Evolutionary conservation across 1,140 invertebrate genomes (phyloP), one percentile per base, ranked within the genome.

Genomic region (Liolophura sinensis): DNA sequence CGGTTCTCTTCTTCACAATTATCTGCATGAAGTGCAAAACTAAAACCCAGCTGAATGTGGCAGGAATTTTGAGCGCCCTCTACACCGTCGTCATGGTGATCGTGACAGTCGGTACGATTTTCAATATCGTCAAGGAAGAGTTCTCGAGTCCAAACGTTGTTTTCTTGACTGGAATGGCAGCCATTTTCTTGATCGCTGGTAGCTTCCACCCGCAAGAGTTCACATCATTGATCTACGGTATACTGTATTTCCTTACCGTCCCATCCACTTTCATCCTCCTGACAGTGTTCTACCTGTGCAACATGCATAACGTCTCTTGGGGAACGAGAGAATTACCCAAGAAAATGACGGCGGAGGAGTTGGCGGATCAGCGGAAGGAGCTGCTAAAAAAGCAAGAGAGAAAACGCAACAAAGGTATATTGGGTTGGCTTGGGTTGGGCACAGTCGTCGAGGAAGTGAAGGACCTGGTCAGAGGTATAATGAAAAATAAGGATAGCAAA

Each of bases 131-230:
- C 16, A 80, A 77, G 0, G 80, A 80, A 55, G 76, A 75, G 61
- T 78, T 80, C 69, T 72, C 74, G 62, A 78, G 80, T 59, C 76
- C 79, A 14, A 76, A 78, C 67, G 75, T 82, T 27, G 71, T 82
- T 40, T 79, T 84, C 69, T 71, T 82, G 31, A 74, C 69, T 56
- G 76, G 78, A 18, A 31, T 78, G 18, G 71, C 69, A 15, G 56
- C 68, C 24, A 97, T 96, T 40, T 97, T 98, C 86, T 90, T 97
- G 69, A 95, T 96, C 89, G 95, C 97, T 62, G 96, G 97, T 22
- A 92, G 94, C 84, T 88, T 99, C 16, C 97, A 99, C 91, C 97
- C 97, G 0, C 95, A 98, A 88, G 97, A 99, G 83, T 98, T 99
- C 86, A 94, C 92, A 89, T 99, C 96, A 84, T 94, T 99, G 68